Evolutionary conservation across 2,888 invertebrate species (phyloP), one percentile per base, ranked within the genome.

Genomic region (Drosophila greeni): DNA sequence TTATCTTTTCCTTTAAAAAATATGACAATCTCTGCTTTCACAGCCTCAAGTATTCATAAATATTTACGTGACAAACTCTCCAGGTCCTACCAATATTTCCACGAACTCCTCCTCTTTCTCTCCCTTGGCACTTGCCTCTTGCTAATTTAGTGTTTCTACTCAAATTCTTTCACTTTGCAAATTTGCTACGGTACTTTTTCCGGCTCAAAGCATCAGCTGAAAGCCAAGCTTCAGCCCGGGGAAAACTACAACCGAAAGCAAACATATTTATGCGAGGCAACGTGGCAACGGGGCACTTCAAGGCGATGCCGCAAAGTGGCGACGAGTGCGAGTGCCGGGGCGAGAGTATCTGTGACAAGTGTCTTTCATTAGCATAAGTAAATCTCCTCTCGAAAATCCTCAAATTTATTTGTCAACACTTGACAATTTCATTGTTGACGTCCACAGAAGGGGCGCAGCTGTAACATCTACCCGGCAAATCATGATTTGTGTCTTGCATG

Each of bases 331-430:
- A 23, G 33, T 39, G 37, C 31, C 31, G 72, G 49, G 64, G 74
- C 66, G 72, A 73, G 49, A 69, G 73, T 79, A 75, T 79, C 72
- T 83, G 83, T 75, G 82, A 80, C 84, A 82, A 79, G 80, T 83
- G 84, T 75, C 78, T 82, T 84, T 79, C 84, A 82, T 82, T 82
- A 84, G 82, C 82, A 84, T 84, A 82, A 84, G 82, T 82, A 82
- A 84, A 82, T 82, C 82, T 82, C 70, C 72, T 72, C 61, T 72
- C 61, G 62, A 84, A 78, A 79, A 84, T 86, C 81, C 85, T 79
- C 74, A 86, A 86, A 86, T 86, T 85, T 86, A 86, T 86, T 86
- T 86, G 86, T 86, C 86, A 85, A 86, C 81, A 82, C 85, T 85
- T 86, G 86, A 86, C 85, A 86, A 85, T 85, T 84, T 85, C 83